Evolutionary conservation across 2,113 vertebrate species (phyloP).

Genomic region (Tympanuchus pallidicinctus): DNA sequence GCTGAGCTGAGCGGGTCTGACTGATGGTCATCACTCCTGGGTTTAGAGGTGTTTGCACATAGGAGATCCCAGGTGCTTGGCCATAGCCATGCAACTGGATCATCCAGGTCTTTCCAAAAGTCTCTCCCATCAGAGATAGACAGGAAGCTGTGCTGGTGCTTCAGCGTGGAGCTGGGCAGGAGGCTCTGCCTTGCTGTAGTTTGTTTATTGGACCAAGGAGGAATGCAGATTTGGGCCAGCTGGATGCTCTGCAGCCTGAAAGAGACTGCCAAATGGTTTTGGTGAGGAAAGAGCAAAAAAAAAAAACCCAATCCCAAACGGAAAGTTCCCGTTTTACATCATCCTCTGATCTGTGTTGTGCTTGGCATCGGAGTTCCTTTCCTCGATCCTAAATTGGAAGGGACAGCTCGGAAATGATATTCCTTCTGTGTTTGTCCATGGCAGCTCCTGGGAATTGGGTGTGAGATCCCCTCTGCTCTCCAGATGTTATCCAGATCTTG

Average conservation of each 20-base stretch:
- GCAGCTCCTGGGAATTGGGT: constrained; percentile 56
- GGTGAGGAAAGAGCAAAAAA: neutral
- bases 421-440: constrained; percentile 75
- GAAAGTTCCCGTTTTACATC: neutral
- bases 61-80: neutral
- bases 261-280: neutral
- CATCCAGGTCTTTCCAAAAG: neutral
- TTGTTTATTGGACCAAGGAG: neutral
- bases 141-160: fast-evolving
- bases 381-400: neutral
- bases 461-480: neutral
- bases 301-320: neutral
- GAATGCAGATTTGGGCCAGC: neutral
- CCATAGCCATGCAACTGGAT: fast-evolving
- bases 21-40: neutral
- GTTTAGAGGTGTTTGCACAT: neutral
- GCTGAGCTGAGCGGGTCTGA: neutral
- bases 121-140: neutral
- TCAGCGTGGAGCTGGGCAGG: neutral
- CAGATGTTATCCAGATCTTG: neutral
- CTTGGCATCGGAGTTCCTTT: neutral
- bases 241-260: neutral
- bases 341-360: neutral
- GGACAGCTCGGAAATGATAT: neutral
- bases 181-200: neutral